A percentile compares a stretch with the other conserved stretches of the same genome.
Conservation (phyloP, 2,797 vertebrate genomes). For the Rhabdophis nuchalis region DNA sequence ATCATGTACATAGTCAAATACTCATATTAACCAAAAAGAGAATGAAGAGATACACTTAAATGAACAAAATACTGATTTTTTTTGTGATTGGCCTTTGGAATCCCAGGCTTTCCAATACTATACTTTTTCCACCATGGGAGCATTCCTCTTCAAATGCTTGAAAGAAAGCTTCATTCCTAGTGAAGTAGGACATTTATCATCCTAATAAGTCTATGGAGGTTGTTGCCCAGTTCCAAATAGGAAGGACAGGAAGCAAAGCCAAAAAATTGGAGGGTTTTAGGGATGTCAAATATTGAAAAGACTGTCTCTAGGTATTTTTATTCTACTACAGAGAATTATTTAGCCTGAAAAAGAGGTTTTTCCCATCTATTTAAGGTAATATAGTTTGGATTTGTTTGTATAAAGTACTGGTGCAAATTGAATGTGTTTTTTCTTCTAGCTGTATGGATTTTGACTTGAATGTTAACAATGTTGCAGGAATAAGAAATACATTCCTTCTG, state of each 20-base stretch:
- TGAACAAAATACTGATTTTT: background rate
- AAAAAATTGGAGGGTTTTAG: background rate
- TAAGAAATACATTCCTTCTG: conserved; percentile 97
- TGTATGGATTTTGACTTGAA: conserved; percentile 96
- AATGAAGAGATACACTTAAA: background rate
- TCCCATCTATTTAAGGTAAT: background rate
- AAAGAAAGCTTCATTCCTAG: background rate
- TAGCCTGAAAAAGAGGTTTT: conserved; percentile 20
- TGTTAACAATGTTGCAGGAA: conserved; percentile 94
- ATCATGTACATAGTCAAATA: background rate
- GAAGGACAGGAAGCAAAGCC: background rate
- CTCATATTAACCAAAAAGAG: background rate
- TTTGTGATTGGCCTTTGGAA: background rate
- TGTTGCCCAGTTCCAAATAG: background rate
- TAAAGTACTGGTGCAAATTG: conserved; percentile 2
- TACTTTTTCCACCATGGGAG: background rate
- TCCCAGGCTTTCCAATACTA: background rate
- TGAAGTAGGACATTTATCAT: background rate
- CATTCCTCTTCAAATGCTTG: background rate
- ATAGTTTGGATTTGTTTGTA: background rate
- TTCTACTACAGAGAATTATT: background rate
- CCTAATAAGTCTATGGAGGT: background rate
- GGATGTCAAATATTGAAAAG: background rate
- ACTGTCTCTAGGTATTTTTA: background rate
- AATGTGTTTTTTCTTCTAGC: conserved; percentile 65